phyloP scores from a whole-genome alignment of 2,888 invertebrate genomes.

The Folsomia manolachei region DNA sequence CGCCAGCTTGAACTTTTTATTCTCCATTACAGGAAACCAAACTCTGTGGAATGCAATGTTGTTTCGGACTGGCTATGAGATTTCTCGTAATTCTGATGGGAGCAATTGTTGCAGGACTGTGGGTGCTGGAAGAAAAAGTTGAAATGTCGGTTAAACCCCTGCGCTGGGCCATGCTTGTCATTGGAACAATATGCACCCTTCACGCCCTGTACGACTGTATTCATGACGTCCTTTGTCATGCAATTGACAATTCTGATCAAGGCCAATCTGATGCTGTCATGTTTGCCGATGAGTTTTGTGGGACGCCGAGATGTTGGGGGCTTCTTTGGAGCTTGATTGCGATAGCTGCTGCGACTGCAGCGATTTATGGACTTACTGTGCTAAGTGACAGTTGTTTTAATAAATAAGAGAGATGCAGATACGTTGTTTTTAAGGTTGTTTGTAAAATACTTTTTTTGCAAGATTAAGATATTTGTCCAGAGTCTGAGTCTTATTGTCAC shows the following conservation, averaged over 20 bases:
- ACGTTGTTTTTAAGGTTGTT: neutral
- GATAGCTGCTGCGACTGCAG: slow-evolving; percentile 24
- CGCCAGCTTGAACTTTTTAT: neutral
- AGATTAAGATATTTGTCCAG: neutral
- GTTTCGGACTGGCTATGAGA: slow-evolving; percentile 34
- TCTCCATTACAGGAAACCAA: slow-evolving; percentile 27
- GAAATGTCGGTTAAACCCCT: slow-evolving; percentile 39
- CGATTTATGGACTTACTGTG: slow-evolving; percentile 36
- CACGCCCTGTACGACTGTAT: slow-evolving; percentile 44
- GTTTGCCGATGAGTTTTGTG: slow-evolving; percentile 44
- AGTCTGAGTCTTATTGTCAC: neutral
- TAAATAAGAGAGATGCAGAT: neutral
- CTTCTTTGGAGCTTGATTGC: slow-evolving; percentile 41
- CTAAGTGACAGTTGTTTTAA: slow-evolving; percentile 29
- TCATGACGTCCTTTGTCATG: slow-evolving; percentile 42
- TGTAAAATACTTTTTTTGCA: no score
- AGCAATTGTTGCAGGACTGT: slow-evolving; percentile 36
- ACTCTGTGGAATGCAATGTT: slow-evolving; percentile 40
- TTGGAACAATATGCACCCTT: slow-evolving; percentile 44
- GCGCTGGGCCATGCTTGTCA: slow-evolving; percentile 35
- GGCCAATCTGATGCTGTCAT: slow-evolving; percentile 43
- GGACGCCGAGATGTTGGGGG: slow-evolving; percentile 43
- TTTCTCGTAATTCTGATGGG: slow-evolving; percentile 36
- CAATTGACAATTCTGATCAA: slow-evolving; percentile 37
- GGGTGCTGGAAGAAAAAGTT: slow-evolving; percentile 41